Conservation (phyloP, 2,797 vertebrate species). For the Characodon lateralis region DNA sequence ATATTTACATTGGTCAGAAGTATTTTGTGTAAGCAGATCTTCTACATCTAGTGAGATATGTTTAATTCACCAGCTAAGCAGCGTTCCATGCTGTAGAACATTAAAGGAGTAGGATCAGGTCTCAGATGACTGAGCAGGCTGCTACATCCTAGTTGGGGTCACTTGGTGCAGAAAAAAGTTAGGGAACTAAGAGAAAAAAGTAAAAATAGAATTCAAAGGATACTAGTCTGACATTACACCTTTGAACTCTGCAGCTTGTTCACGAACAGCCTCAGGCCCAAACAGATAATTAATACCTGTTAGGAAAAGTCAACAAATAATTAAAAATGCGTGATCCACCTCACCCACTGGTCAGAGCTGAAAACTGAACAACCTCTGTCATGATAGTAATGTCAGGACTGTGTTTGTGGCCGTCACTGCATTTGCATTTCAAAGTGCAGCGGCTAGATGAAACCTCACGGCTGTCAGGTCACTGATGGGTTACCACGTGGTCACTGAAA, state of each 20-base stretch:
- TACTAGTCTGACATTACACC: not conserved
- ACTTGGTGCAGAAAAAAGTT: not conserved
- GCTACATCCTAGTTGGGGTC: not conserved
- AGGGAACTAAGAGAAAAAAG: not conserved
- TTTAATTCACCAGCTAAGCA: not conserved
- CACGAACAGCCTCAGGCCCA: conserved; percentile 3
- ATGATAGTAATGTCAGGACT: not conserved
- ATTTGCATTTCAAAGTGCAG: conserved; percentile 56
- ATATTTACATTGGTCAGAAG: conserved; percentile 1
- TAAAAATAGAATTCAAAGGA: not conserved
- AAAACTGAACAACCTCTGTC: not conserved
- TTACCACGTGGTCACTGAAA: conserved; percentile 37
- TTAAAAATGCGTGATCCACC: not conserved
- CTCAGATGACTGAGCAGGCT: not conserved
- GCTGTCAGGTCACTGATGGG: conserved; percentile 29
- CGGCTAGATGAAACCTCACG: conserved; percentile 26
- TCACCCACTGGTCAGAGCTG: conserved; percentile 11
- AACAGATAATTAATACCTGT: not conserved
- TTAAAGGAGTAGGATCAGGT: conserved; percentile 5
- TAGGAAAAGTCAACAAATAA: conserved; percentile 14
- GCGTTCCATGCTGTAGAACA: too few species aligned
- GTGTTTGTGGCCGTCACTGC: not conserved
- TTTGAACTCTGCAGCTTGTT: not conserved
- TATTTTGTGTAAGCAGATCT: too few species aligned
- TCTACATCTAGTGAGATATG: not conserved